Evolutionary conservation across 1,140 invertebrate species (phyloP).

Genomic region (Plectus sambesii): DNA sequence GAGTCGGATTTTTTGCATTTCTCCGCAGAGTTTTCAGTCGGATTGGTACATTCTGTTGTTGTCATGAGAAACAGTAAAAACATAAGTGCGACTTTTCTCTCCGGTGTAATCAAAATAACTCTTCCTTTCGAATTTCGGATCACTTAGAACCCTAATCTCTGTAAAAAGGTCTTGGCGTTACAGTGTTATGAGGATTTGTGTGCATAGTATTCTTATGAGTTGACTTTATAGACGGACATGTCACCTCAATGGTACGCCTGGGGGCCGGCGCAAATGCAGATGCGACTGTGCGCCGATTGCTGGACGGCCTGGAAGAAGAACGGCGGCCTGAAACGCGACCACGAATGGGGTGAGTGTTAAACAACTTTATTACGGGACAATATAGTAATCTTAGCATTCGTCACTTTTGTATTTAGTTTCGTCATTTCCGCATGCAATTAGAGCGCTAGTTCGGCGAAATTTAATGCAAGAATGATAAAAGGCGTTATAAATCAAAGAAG

Average conservation of each 20-base stretch:
- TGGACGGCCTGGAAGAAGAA: constrained; percentile 99
- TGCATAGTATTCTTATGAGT: constrained; percentile 10
- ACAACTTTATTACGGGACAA: too few species aligned
- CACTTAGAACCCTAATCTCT: background rate
- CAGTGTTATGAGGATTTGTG: background rate
- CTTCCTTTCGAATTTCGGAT: constrained; percentile 28
- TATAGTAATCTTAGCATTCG: too few species aligned
- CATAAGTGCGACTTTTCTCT: background rate
- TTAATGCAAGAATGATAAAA: too few species aligned
- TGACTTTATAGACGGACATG: constrained; percentile 51
- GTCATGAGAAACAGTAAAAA: background rate
- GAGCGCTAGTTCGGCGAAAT: too few species aligned
- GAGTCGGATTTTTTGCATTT: background rate
- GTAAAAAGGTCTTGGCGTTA: background rate
- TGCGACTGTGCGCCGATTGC: constrained; percentile 77
- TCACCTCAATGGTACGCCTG: constrained; percentile 88
- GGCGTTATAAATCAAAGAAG: too few species aligned
- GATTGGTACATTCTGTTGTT: constrained; percentile 11
- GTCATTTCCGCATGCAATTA: too few species aligned
- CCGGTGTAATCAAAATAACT: constrained; percentile 15
- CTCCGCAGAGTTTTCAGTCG: constrained; percentile 12
- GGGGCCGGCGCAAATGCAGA: constrained; percentile 76
- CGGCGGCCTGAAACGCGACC: constrained; percentile 69
- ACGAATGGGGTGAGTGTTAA: constrained; percentile 39
- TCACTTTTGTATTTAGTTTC: too few species aligned